These are phyloP conservation scores for Sprattus sprattus DNA, from an alignment of 2,113 vertebrate genomes.

Conservation along the genomic window DNA sequence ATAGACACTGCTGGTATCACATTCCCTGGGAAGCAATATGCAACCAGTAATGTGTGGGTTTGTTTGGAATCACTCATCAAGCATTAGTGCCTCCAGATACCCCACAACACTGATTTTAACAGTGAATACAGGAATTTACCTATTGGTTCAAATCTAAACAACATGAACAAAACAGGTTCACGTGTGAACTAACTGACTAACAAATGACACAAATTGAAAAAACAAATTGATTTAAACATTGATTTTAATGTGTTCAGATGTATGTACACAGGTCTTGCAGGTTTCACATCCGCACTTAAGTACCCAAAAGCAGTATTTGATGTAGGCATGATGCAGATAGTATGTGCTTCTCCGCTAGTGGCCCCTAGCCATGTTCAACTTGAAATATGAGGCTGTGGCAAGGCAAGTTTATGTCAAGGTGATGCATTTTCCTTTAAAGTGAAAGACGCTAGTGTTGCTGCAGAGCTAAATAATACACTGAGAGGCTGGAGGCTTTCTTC, in stretches of 20 bases:
- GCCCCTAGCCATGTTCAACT: no score
- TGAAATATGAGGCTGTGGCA: not conserved
- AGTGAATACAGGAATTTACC: no score
- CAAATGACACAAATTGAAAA: not conserved
- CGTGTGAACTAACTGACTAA: not conserved
- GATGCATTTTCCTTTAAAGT: slow-evolving; percentile 32
- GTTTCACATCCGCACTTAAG: no score
- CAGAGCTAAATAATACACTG: slow-evolving; percentile 54
- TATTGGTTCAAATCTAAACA: not conserved
- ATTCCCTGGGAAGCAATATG: no score
- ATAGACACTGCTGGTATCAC: not conserved
- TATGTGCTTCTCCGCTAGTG: no score
- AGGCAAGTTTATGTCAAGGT: not conserved
- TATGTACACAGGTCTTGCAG: not conserved
- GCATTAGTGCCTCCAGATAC: not conserved
- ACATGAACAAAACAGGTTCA: not conserved
- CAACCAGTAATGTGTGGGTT: no score
- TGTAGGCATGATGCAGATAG: no score
- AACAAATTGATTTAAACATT: not conserved
- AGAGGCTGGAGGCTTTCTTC: slow-evolving; percentile 51
- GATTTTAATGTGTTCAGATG: not conserved
- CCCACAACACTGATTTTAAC: not conserved
- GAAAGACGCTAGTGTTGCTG: slow-evolving; percentile 41
- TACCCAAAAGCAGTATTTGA: no score
- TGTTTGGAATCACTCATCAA: no score